Percentiles rank a stretch among this genome's conserved stretches.
These are phyloP conservation scores for Luidia sarsii DNA, from an alignment of 53 echinoderm and acorn worm genomes.

Conservation along the genomic window DNA sequence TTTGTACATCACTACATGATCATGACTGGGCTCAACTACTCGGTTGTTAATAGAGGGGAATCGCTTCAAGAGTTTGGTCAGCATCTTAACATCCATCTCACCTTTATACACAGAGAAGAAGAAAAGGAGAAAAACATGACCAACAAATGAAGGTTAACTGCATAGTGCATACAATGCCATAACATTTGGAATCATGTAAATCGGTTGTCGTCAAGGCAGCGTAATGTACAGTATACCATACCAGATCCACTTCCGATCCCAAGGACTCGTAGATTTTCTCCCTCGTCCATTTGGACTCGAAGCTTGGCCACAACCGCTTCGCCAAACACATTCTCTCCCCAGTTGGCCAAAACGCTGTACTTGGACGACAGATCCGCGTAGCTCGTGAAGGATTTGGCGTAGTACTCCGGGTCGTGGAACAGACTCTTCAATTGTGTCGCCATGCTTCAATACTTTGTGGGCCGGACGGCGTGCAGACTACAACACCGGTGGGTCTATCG, in stretches of 20 bases:
- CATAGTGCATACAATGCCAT: neutral
- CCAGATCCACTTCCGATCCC: constrained; percentile 56
- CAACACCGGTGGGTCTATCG: no score
- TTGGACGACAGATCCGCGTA: constrained; percentile 50
- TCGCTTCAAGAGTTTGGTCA: constrained; percentile 43
- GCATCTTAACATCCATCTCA: constrained; percentile 61
- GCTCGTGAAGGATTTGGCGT: constrained; percentile 50
- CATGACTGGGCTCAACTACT: constrained; percentile 71
- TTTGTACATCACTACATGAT: constrained; percentile 63
- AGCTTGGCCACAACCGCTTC: constrained; percentile 32
- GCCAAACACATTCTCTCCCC: constrained; percentile 50
- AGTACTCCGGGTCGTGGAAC: constrained; percentile 60
- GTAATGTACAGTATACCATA: no score
- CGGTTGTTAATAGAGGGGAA: constrained; percentile 62
- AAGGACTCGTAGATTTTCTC: constrained; percentile 32
- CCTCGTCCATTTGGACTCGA: neutral
- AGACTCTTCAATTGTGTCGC: no score
- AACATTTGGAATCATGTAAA: no score
- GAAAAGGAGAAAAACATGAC: neutral
- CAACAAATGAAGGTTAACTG: neutral
- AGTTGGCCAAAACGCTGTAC: constrained; percentile 42
- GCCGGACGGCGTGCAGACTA: no score
- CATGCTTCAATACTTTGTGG: no score
- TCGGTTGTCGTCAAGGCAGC: no score
- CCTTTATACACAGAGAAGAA: constrained; percentile 16